phyloP scores from a whole-genome alignment of 1,140 invertebrate species.

The Acromyrmex echinatior region DNA sequence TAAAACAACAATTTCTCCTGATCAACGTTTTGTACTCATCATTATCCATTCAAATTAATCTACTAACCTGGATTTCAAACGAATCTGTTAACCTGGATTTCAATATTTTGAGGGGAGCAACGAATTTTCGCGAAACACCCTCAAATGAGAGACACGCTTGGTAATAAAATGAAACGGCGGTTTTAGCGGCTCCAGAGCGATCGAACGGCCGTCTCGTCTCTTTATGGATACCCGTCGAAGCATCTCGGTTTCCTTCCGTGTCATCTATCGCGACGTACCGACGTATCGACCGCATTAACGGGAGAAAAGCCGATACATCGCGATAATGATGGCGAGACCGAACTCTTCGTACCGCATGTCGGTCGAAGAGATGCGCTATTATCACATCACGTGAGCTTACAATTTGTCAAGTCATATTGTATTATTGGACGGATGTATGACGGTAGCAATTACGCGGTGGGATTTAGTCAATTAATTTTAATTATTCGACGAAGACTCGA shows the following conservation, averaged over 20 bases:
- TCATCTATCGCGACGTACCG: conserved; percentile 65
- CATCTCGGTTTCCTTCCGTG: conserved; percentile 74
- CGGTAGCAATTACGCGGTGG: not conserved
- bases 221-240: conserved; percentile 65
- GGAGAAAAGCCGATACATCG: conserved; percentile 51
- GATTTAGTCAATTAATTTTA: conserved; percentile 26
- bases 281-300: conserved; percentile 61
- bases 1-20: conserved; percentile 32
- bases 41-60: conserved; percentile 37
- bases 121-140: conserved; percentile 62
- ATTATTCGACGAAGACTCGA: not conserved
- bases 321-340: conserved; percentile 49
- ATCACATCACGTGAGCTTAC: conserved; percentile 23
- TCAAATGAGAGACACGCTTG: conserved; percentile 58
- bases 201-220: conserved; percentile 59
- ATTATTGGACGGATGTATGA: not conserved
- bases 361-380: conserved; percentile 12
- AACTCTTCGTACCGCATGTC: conserved; percentile 16
- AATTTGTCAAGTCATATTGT: conserved; percentile 35
- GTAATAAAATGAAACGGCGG: conserved; percentile 77
- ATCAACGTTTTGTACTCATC: not conserved
- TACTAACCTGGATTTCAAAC: conserved; percentile 53
- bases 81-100: conserved; percentile 58
- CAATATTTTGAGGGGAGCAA: conserved; percentile 47
- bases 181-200: conserved; percentile 69